Evolutionary conservation across 2,113 vertebrate species (phyloP).

Genomic region (Plecotus auritus): DNA sequence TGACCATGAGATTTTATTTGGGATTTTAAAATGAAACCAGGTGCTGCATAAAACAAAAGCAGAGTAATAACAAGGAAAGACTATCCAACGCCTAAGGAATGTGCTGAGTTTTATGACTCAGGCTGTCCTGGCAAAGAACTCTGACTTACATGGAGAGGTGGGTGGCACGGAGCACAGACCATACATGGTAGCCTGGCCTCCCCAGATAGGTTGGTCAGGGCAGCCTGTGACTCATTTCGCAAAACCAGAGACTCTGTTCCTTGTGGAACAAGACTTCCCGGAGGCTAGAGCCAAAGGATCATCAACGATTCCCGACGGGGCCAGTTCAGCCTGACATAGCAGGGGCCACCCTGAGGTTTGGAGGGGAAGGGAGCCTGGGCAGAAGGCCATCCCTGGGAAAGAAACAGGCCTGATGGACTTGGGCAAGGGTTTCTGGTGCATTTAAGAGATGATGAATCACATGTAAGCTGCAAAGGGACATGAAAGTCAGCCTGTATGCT

Average conservation of each 20-base stretch:
- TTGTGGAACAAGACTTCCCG: constrained; percentile 12
- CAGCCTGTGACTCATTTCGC: constrained; percentile 58
- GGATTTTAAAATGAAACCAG: constrained; percentile 72
- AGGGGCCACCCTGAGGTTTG: constrained; percentile 12
- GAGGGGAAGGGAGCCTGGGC: neutral
- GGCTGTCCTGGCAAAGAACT: constrained; percentile 61
- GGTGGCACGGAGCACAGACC: constrained; percentile 48
- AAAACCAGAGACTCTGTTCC: constrained; percentile 3
- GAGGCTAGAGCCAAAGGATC: neutral
- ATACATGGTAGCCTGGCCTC: constrained; percentile 54
- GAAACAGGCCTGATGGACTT: neutral
- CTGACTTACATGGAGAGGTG: constrained; percentile 7
- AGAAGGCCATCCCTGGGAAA: neutral
- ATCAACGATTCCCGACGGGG: neutral
- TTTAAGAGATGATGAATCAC: neutral
- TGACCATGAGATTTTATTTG: constrained; percentile 56
- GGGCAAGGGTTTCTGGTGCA: neutral
- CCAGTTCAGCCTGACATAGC: neutral
- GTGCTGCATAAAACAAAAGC: constrained; percentile 67
- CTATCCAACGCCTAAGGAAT: constrained; percentile 55
- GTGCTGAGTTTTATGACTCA: constrained; percentile 72
- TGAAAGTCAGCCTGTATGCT: neutral
- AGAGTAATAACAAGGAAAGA: constrained; percentile 54
- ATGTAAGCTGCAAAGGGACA: neutral
- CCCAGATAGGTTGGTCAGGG: constrained; percentile 3